Conservation (phyloP, 92 coral and sea anemone species). For the Pocillopora grandis region DNA sequence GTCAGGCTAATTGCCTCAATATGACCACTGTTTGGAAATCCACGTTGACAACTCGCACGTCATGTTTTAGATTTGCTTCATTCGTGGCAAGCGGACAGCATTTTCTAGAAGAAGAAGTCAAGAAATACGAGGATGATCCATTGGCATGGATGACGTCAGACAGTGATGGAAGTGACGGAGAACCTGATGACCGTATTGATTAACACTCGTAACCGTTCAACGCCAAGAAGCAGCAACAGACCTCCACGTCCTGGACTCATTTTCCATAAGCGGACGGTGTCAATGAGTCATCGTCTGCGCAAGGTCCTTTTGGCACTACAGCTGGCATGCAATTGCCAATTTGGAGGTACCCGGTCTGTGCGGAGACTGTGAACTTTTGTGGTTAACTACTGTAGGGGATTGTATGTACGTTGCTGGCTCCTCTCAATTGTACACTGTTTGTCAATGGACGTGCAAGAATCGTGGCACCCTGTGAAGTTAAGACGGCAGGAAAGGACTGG, state of each 20-base stretch:
- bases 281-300: too few relatives aligned
- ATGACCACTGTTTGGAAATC: background rate
- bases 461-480: too few relatives aligned
- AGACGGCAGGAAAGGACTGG: too few relatives aligned
- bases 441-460: too few relatives aligned
- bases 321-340: too few relatives aligned
- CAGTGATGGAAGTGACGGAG: background rate
- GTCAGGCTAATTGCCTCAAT: too few relatives aligned
- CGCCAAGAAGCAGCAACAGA: background rate
- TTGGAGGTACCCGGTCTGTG: too few relatives aligned
- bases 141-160: conserved; percentile 36
- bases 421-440: too few relatives aligned
- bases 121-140: conserved; percentile 55
- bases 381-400: too few relatives aligned
- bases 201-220: background rate
- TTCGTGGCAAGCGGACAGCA: conserved; percentile 85
- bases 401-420: too few relatives aligned
- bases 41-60: background rate
- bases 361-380: too few relatives aligned
- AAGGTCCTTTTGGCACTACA: too few relatives aligned
- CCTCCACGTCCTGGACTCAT: background rate
- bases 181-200: background rate
- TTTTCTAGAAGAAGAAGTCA: conserved; percentile 71
- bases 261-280: background rate
- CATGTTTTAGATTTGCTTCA: conserved; percentile 74